A percentile compares a stretch with the other conserved stretches of the same genome.
Conservation (phyloP, 2,888 invertebrate species). For the Rhaphigaster nebulosa region DNA sequence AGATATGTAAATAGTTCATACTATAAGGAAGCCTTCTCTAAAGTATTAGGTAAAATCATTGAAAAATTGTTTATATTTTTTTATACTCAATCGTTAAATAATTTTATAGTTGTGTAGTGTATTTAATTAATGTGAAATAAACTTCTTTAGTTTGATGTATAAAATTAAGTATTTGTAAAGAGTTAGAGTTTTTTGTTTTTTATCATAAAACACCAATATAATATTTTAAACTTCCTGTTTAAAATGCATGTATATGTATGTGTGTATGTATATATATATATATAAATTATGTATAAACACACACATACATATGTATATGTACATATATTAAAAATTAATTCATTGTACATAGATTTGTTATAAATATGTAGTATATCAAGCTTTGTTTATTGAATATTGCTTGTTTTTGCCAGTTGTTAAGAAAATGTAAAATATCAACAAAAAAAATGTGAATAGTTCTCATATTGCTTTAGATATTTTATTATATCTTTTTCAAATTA, state of each 20-base stretch:
- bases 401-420: slow-evolving; percentile 9
- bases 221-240: neutral
- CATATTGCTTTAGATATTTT: slow-evolving; percentile 38
- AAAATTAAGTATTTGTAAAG: slow-evolving; percentile 27
- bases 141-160: slow-evolving; percentile 39
- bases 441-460: neutral
- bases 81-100: slow-evolving; percentile 39
- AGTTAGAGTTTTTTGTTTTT: neutral
- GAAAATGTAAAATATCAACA: slow-evolving; percentile 1
- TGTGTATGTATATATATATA: neutral
- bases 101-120: slow-evolving; percentile 36
- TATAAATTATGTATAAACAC: no score
- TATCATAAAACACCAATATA: neutral
- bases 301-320: no score
- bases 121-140: slow-evolving; percentile 29
- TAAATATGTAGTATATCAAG: slow-evolving; percentile 33
- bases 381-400: slow-evolving; percentile 34
- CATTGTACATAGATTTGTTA: slow-evolving; percentile 28
- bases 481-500: slow-evolving; percentile 6
- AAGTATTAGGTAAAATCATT: slow-evolving; percentile 41
- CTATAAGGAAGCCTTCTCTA: slow-evolving; percentile 10
- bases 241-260: neutral
- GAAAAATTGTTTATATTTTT: slow-evolving; percentile 47
- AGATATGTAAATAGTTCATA: slow-evolving; percentile 50
- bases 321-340: neutral